These are phyloP conservation scores for Drosophila ananassae DNA, from an alignment of 1,140 invertebrate genomes.

Conservation along the genomic window DNA sequence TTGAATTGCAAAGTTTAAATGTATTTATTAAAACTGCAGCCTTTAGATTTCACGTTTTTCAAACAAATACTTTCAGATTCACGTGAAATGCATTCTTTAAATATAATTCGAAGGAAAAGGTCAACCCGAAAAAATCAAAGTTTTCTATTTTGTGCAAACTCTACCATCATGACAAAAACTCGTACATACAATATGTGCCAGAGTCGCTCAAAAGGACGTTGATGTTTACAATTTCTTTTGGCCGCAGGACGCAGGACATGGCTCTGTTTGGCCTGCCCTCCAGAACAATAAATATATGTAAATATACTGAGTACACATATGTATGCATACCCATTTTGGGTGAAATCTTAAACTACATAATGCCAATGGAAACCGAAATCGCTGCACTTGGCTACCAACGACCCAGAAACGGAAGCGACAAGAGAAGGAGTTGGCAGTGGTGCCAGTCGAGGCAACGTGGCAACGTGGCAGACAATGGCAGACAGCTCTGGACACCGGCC, in stretches of 20 bases:
- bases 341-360: slow-evolving; percentile 78
- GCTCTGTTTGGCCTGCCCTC: slow-evolving; percentile 48
- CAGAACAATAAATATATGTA: slow-evolving; percentile 60
- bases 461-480: slow-evolving; percentile 55
- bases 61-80: not conserved
- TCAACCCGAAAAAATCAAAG: slow-evolving; percentile 8
- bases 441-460: slow-evolving; percentile 32
- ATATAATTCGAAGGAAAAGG: slow-evolving; percentile 5
- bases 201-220: slow-evolving; percentile 13
- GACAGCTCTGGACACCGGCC: slow-evolving; percentile 8
- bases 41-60: not conserved
- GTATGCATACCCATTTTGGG: slow-evolving; percentile 53
- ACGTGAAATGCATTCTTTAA: not conserved
- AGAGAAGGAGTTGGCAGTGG: not conserved
- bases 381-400: slow-evolving; percentile 72
- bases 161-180: slow-evolving; percentile 8
- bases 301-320: slow-evolving; percentile 34
- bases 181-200: slow-evolving; percentile 17
- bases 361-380: slow-evolving; percentile 71
- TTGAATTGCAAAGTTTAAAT: too few relatives aligned
- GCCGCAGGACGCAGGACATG: slow-evolving; percentile 54
- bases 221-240: slow-evolving; percentile 61
- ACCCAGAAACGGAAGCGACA: slow-evolving; percentile 42
- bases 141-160: slow-evolving; percentile 24
- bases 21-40: too few relatives aligned